Base-by-base conservation (phyloP, 2,797 vertebrate genomes). In the Semaprochilodus insignis region DNA sequence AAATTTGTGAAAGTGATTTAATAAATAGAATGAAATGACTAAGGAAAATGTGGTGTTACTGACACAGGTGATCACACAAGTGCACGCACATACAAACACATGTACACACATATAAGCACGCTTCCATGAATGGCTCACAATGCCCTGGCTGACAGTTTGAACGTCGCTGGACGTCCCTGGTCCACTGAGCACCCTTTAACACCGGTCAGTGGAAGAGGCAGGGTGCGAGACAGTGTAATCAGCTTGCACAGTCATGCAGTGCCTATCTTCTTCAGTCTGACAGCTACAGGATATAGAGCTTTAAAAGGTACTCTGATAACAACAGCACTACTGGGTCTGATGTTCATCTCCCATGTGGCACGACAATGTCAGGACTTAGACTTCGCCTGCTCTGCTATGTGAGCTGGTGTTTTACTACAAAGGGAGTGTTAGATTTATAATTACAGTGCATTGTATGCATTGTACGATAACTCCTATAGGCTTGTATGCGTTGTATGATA, bases 131-230 rank as follows among this genome's bases (percentile, higher is more conserved):
- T 57, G 69, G 55, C 63, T 83, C 80, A 85, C 73, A 75, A 51
- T 54, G 79, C 40, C 74, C 76, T 83, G 83, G 72, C 51, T 27
- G 81, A 57, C 69, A 63, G 14, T 51, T 83, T 66, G 81, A 59
- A 77, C 54, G 15, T 55, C 36, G 3, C 27, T 77, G 31, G 63
- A 59, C 48, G 17, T 60, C 34, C 59, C 67, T 31, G 34, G 34
- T 77, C 48, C 25, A 57, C 21, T 34, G 15, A 31, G 75, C 48
- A 5, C 21, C 52, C 83, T 44, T 31, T 73, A 71, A 69, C 77
- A 74, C 23, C 10, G 19, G 48, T 81, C 84, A 78, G 67, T 73
- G 27, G 44, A n/a, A 44, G 54, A 27, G 73, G 31, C 57, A 72
- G 73, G 48, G 65, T 69, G 80, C 17, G 57, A 80, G 67, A 66